These are phyloP conservation scores for Catocala fraxini DNA, from an alignment of 2,888 invertebrate genomes.

Conservation along the genomic window DNA sequence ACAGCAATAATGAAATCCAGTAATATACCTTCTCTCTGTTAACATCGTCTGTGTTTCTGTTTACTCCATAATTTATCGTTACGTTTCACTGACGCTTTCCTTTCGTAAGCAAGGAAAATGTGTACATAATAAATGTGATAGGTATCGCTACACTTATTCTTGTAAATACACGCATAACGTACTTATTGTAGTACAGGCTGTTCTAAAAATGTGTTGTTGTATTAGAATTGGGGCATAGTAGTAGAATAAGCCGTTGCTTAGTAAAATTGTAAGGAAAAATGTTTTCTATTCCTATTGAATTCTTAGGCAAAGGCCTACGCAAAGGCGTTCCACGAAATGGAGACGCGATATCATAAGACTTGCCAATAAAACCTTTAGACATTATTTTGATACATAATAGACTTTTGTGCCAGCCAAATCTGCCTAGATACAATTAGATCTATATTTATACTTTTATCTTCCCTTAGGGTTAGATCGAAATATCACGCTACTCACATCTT, in stretches of 20 bases:
- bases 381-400: no score
- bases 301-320: no score
- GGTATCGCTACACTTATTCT: conserved; percentile 31
- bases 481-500: no score
- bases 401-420: no score
- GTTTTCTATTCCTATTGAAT: no score
- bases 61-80: conserved; percentile 37
- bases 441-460: no score
- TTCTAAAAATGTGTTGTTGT: background rate
- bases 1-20: background rate
- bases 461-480: no score
- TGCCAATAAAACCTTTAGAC: no score
- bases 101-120: conserved; percentile 36
- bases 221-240: no score
- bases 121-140: conserved; percentile 27
- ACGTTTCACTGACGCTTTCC: conserved; percentile 34
- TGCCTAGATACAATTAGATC: no score
- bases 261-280: background rate
- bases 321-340: no score
- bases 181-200: conserved; percentile 5
- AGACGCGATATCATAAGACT: no score
- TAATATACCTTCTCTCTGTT: conserved; percentile 11
- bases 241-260: background rate
- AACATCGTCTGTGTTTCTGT: conserved; percentile 25
- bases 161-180: conserved; percentile 9